These are phyloP conservation scores for Spodoptera frugiperda DNA, from an alignment of 1,140 invertebrate species.

Conservation along the genomic window DNA sequence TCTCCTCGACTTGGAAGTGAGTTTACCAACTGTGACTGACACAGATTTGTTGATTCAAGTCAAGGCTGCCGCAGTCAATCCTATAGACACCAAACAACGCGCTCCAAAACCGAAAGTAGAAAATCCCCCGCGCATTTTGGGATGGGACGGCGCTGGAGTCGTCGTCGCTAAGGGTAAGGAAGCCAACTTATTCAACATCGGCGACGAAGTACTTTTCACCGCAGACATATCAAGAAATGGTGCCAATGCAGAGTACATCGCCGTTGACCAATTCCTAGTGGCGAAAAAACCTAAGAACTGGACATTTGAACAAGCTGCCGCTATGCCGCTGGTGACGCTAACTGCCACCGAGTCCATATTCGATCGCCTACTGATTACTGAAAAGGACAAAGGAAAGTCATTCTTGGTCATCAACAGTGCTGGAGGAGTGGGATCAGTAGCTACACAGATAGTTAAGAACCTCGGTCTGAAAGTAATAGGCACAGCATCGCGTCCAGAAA, in stretches of 20 bases:
- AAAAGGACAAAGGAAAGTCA: constrained; percentile 75
- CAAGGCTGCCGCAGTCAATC: constrained; percentile 76
- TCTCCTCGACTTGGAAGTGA: constrained; percentile 72
- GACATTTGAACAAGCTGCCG: constrained; percentile 78
- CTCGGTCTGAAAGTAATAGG: constrained; percentile 76
- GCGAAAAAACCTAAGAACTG: constrained; percentile 73
- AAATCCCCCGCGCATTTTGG: constrained; percentile 67
- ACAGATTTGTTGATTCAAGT: constrained; percentile 76
- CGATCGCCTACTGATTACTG: constrained; percentile 68
- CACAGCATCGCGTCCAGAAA: constrained; percentile 76
- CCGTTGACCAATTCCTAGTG: constrained; percentile 71
- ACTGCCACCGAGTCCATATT: constrained; percentile 75
- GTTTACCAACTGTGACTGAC: constrained; percentile 62
- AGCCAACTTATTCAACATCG: constrained; percentile 65
- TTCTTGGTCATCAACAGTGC: constrained; percentile 79
- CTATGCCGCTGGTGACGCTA: constrained; percentile 73
- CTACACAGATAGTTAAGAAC: constrained; percentile 72
- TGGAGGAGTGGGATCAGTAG: constrained; percentile 77
- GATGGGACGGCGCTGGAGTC: constrained; percentile 76
- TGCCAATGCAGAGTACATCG: constrained; percentile 75
- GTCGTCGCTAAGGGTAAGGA: constrained; percentile 70
- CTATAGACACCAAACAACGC: constrained; percentile 76
- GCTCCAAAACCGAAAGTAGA: constrained; percentile 70
- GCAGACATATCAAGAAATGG: constrained; percentile 72
- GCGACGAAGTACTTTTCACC: constrained; percentile 78